Conservation (phyloP, 2,113 vertebrate genomes). For the Tachysurus vachellii region DNA sequence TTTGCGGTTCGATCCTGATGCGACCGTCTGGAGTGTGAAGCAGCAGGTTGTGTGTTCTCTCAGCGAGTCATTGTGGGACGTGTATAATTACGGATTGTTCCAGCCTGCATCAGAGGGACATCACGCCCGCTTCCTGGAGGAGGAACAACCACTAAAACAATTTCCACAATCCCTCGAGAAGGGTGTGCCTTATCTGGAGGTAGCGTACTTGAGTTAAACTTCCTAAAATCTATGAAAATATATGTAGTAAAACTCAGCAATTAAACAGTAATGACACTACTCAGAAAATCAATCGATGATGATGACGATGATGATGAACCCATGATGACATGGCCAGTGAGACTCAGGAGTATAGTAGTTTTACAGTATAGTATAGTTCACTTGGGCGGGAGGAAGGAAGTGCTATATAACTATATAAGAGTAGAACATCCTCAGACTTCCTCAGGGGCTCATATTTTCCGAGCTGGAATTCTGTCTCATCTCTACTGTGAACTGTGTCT, state of each 20-base stretch:
- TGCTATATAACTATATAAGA: background rate
- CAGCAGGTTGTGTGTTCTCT: constrained; percentile 89
- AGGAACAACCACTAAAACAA: constrained; percentile 81
- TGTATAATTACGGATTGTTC: constrained; percentile 90
- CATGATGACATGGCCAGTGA: background rate
- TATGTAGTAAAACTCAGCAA: background rate
- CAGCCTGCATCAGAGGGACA: constrained; percentile 88
- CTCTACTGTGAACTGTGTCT: background rate
- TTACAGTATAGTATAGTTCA: background rate
- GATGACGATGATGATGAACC: background rate
- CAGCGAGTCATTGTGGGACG: constrained; percentile 85
- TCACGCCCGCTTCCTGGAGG: constrained; percentile 89
- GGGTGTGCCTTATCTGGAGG: constrained; percentile 91
- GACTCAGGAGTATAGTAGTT: background rate
- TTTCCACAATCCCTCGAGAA: constrained; percentile 89
- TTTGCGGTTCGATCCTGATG: constrained; percentile 87
- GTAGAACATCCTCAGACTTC: background rate
- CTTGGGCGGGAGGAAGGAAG: background rate
- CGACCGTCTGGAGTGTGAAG: constrained; percentile 87
- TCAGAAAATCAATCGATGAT: background rate
- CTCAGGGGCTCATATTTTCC: background rate
- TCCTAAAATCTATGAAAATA: background rate
- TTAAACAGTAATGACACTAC: background rate
- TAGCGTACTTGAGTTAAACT: constrained; percentile 53
- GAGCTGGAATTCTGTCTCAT: background rate